Conservation (phyloP, 2,888 invertebrate genomes). For the Anodontia alba region DNA sequence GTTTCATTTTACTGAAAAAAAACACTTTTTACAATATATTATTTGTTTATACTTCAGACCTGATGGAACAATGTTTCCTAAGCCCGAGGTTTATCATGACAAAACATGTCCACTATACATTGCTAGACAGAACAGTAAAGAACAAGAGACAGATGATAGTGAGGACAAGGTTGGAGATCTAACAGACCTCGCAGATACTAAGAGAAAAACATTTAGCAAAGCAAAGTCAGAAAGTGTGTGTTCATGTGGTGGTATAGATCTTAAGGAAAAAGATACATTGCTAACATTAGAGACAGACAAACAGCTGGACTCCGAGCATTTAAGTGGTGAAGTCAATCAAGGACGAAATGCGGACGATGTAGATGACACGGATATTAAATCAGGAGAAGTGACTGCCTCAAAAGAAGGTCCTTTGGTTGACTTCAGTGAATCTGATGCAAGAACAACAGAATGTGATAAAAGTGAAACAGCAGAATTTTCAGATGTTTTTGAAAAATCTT, state of each 20-base stretch:
- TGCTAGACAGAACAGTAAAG: slow-evolving; percentile 1
- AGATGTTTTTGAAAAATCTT: slow-evolving; percentile 21
- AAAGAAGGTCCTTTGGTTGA: slow-evolving; percentile 1
- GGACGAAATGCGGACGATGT: slow-evolving; percentile 20
- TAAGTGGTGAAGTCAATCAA: slow-evolving; percentile 16
- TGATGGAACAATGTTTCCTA: slow-evolving; percentile 61
- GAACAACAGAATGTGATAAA: slow-evolving; percentile 6
- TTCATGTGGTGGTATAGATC: slow-evolving; percentile 58
- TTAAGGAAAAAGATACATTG: background rate
- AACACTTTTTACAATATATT: too few relatives aligned
- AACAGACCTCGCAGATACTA: background rate
- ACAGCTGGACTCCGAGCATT: background rate
- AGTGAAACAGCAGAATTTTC: slow-evolving; percentile 12
- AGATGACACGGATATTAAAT: slow-evolving; percentile 4
- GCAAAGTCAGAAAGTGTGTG: slow-evolving; percentile 63
- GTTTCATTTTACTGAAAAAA: too few relatives aligned
- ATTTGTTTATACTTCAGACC: slow-evolving; percentile 57
- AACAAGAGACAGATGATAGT: background rate
- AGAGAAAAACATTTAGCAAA: slow-evolving; percentile 20
- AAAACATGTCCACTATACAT: slow-evolving; percentile 64
- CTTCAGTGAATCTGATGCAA: background rate
- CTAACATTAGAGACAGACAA: background rate
- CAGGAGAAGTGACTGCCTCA: background rate
- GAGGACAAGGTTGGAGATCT: slow-evolving; percentile 1
- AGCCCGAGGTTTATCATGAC: slow-evolving; percentile 80